These are phyloP conservation scores for Mylabris phalerata DNA, from an alignment of 1,140 invertebrate species.

Conservation along the genomic window DNA sequence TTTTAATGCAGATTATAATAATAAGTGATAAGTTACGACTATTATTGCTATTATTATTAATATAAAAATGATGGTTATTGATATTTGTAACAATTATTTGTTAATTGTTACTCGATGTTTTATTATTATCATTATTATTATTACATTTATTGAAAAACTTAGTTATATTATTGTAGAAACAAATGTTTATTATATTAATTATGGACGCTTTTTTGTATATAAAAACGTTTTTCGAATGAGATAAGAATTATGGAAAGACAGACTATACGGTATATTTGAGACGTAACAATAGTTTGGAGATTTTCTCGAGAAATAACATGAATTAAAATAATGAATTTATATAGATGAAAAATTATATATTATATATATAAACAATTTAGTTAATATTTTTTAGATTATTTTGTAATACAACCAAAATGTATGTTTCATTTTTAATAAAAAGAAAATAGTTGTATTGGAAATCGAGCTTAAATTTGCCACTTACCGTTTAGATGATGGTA, in stretches of 20 bases:
- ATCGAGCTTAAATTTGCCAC: no score
- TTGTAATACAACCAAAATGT: constrained; percentile 21
- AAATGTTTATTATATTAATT: constrained; percentile 4
- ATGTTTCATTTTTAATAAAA: constrained; percentile 21
- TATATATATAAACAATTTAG: constrained; percentile 18
- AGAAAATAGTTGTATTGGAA: constrained; percentile 10
- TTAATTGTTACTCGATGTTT: constrained; percentile 15
- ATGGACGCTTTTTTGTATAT: constrained; percentile 17
- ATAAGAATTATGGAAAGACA: not conserved
- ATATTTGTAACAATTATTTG: constrained; percentile 11
- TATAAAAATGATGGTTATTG: constrained; percentile 14
- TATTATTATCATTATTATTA: not conserved
- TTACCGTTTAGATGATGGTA: no score
- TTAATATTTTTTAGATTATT: constrained; percentile 20
- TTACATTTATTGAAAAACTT: not conserved
- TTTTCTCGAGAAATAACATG: constrained; percentile 9
- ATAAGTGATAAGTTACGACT: no score
- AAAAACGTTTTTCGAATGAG: not conserved
- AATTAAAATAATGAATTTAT: constrained; percentile 7
- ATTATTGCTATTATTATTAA: not conserved
- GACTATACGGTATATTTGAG: constrained; percentile 8
- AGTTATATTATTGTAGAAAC: constrained; percentile 9
- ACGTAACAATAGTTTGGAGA: constrained; percentile 13
- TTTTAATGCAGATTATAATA: no score
- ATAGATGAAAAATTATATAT: constrained; percentile 9